Base-by-base conservation (phyloP, 2,113 vertebrate genomes). In the Regulus satrapa region DNA sequence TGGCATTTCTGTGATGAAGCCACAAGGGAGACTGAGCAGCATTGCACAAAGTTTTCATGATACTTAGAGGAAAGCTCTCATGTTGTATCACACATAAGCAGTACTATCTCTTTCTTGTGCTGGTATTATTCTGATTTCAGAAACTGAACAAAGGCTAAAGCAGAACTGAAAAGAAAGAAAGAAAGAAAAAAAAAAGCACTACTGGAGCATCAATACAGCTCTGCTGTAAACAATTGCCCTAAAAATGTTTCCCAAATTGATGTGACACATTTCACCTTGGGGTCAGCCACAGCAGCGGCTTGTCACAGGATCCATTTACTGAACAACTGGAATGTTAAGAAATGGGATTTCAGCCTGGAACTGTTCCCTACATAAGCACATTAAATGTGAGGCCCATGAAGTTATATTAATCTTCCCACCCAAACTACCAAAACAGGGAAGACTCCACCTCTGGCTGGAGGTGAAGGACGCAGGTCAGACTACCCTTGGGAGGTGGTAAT, bases 71-170 rank as follows among this genome's bases (percentile, higher is more conserved):
- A 84, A 56, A 71, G 14, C 18, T 61, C 32, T 85, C 34, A 26
- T 88, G 14, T 6, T 12, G 1, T n/a, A 69, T n/a, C 12, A 18
- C 20, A 12, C 32, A 21, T 31, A 69, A 85, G 34, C 0, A 0
- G 9, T 26, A 17, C 18, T 36, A 4, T 61, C 14, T 45, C 12
- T 21, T 74, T 38, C 4, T 26, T 73, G 59, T 68, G 19, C 36
- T 51, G 32, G 18, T 31, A 49, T 18, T 29, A 36, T 71, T 38
- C 56, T 68, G 19, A 41, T 79, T 52, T 67, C 56, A 68, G 52
- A 78, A 91, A 43, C 24, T 59, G 31, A 51, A 46, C 29, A 56
- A 88, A 71, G 36, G 23, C 32, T 78, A 38, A 75, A 71, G 62
- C 9, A 94, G 38, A 82, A 41, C 18, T 55, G 12, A 56, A 49